A percentile compares a stretch with the other conserved stretches of the same genome.
Conservation (phyloP, 2,888 invertebrate genomes). For the Formica aserva region DNA sequence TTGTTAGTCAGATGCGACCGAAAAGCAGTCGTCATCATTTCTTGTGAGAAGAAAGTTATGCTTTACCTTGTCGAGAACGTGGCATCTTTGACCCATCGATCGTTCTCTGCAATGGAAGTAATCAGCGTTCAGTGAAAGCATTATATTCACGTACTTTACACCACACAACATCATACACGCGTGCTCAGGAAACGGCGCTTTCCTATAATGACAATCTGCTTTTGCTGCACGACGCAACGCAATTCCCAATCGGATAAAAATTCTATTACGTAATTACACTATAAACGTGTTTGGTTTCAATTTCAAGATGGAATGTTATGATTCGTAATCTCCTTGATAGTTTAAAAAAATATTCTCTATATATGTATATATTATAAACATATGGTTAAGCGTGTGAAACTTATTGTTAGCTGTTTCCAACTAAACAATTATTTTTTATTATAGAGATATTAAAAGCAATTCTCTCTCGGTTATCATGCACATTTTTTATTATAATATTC, state of each 20-base stretch:
- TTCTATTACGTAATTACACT: constrained; percentile 32
- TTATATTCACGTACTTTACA: constrained; percentile 61
- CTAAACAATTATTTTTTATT: background rate
- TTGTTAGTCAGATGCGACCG: constrained; percentile 63
- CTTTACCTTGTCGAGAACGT: constrained; percentile 53
- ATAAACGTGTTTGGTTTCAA: background rate
- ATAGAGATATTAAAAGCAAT: background rate
- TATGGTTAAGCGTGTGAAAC: too few relatives aligned
- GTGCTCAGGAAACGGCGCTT: constrained; percentile 28
- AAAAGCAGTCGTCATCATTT: constrained; percentile 41
- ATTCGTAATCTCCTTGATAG: background rate
- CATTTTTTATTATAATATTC: background rate
- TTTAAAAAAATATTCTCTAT: background rate
- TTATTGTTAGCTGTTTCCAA: too few relatives aligned
- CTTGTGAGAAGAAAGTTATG: constrained; percentile 71
- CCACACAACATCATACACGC: constrained; percentile 29
- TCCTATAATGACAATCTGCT: constrained; percentile 25
- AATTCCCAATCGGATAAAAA: constrained; percentile 14
- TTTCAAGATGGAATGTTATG: background rate
- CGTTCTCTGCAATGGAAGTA: constrained; percentile 58
- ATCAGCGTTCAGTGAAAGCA: constrained; percentile 66
- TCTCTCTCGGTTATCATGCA: background rate
- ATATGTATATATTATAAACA: background rate
- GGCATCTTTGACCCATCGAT: constrained; percentile 65
- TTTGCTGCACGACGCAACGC: constrained; percentile 32